Evolutionary conservation across 2,797 vertebrate genomes (phyloP).

Genomic region (Lepidocolaptes lacrymiger): DNA sequence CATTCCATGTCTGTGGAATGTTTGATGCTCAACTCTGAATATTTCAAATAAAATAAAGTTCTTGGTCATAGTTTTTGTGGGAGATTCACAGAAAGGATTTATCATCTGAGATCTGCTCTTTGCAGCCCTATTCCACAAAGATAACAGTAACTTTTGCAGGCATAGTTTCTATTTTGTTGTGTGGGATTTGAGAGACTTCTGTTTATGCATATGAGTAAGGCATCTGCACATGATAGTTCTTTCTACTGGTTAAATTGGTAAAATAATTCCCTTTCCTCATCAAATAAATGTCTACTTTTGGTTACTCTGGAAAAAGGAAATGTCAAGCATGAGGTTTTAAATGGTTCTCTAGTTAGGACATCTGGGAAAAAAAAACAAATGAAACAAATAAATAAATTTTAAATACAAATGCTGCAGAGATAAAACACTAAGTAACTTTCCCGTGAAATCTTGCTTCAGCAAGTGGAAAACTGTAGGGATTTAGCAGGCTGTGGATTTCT

Average conservation of each 20-base stretch:
- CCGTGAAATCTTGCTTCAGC: not conserved
- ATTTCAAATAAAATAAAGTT: not conserved
- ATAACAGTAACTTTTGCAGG: not conserved
- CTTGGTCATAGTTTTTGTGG: not conserved
- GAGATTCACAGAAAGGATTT: constrained; percentile 15
- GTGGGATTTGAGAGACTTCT: not conserved
- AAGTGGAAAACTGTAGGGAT: no score
- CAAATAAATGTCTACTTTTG: not conserved
- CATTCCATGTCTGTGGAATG: not conserved
- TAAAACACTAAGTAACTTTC: not conserved
- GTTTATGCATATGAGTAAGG: not conserved
- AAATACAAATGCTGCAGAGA: not conserved
- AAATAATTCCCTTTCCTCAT: not conserved
- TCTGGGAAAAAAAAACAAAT: fast-evolving
- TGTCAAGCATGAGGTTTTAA: not conserved
- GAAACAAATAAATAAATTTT: not conserved
- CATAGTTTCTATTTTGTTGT: not conserved
- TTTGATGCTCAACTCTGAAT: not conserved
- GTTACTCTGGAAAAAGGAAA: not conserved
- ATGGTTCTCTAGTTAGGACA: not conserved
- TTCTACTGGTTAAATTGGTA: not conserved
- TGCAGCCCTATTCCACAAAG: not conserved
- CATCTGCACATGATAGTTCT: not conserved
- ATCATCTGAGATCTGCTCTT: not conserved
- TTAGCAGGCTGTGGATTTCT: no score